phyloP scores from a whole-genome alignment of 2,797 vertebrate species.

The Intellagama lesueurii region DNA sequence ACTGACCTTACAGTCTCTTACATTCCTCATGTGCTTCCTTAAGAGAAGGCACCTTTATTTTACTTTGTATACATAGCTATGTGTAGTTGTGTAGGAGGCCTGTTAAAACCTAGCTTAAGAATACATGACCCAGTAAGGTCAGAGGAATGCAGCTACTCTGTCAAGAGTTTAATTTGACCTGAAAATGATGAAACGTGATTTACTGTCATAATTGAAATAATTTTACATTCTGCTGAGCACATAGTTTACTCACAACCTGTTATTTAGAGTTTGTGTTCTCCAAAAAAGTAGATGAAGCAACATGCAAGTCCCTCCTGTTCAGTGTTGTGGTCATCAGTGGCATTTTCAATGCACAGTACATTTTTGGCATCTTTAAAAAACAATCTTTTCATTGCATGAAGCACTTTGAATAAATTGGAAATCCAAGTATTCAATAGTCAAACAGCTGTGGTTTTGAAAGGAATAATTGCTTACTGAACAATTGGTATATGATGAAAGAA shows the following conservation, averaged over 20 bases:
- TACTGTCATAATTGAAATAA: constrained; percentile 13
- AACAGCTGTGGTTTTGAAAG: constrained; percentile 55
- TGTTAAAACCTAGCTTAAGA: neutral
- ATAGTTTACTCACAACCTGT: constrained; percentile 17
- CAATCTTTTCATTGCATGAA: constrained; percentile 66
- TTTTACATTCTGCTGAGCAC: constrained; percentile 5
- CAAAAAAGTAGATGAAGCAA: constrained; percentile 3
- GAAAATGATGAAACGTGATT: neutral
- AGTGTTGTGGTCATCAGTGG: rapidly evolving
- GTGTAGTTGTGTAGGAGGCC: neutral
- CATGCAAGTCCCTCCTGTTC: neutral
- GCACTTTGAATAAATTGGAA: constrained; percentile 61
- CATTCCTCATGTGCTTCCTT: constrained; percentile 11
- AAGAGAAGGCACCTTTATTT: neutral
- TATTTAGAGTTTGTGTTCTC: constrained; percentile 7
- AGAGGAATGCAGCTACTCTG: neutral
- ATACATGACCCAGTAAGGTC: neutral
- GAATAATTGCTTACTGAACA: constrained; percentile 44
- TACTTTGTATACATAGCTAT: neutral
- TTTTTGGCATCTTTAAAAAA: constrained; percentile 51
- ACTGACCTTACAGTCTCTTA: neutral
- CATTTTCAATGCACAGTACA: constrained; percentile 29
- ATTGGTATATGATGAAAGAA: constrained; percentile 46
- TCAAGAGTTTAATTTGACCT: neutral
- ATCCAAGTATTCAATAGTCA: constrained; percentile 41